phyloP scores from a whole-genome alignment of 2,113 vertebrate species.

The Eclectus roratus region DNA sequence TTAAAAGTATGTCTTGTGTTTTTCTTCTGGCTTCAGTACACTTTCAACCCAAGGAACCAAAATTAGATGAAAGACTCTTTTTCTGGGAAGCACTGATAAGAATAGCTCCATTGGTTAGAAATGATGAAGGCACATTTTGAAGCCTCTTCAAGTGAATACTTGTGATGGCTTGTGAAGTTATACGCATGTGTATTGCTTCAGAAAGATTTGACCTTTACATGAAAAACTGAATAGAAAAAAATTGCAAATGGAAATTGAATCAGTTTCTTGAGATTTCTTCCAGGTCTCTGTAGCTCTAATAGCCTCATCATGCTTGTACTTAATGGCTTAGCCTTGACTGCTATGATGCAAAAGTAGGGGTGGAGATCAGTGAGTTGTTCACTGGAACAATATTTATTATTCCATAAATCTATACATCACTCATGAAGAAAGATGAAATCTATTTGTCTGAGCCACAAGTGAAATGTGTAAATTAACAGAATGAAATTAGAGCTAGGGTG shows the following conservation, averaged over 20 bases:
- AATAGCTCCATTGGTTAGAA: not conserved
- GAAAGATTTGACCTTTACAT: not conserved
- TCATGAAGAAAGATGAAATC: not conserved
- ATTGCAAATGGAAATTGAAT: not conserved
- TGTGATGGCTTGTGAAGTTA: not conserved
- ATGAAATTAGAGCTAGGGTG: not conserved
- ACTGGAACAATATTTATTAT: not conserved
- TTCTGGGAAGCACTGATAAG: not conserved
- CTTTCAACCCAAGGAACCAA: not conserved
- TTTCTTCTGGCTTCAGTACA: not conserved
- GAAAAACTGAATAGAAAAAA: not conserved
- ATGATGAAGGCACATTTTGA: not conserved
- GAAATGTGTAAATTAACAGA: not conserved
- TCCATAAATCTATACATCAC: not conserved
- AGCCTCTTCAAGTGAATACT: not conserved
- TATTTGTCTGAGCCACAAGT: not conserved
- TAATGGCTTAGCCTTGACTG: not conserved
- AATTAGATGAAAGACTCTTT: not conserved
- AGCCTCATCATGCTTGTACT: not conserved
- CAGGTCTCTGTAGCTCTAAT: not conserved
- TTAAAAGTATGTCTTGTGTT: not conserved
- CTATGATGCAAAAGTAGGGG: not conserved
- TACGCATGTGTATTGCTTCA: not conserved
- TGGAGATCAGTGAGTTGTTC: not conserved
- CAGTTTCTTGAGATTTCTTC: not conserved